Evolutionary conservation across 2,113 vertebrate genomes (phyloP).

Genomic region (Merops nubicus): DNA sequence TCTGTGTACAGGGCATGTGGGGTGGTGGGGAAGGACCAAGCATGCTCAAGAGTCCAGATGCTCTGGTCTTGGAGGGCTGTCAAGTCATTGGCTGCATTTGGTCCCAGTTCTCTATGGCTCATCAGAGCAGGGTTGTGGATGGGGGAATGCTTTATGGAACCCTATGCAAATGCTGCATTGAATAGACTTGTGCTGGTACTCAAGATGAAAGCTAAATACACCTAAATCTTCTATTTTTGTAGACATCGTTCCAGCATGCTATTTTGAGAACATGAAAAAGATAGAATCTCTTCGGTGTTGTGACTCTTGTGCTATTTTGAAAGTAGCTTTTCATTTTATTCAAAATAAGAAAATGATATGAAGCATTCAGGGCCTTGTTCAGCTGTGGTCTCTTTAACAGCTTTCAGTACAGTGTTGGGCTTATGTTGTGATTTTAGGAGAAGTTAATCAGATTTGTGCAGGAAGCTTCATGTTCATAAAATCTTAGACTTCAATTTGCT

Average conservation of each 20-base stretch:
- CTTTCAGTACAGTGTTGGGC: neutral
- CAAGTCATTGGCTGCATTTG: neutral
- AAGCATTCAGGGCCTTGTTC: neutral
- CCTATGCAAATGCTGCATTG: neutral
- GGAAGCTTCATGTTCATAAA: neutral
- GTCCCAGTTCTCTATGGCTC: neutral
- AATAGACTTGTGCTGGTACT: neutral
- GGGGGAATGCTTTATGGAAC: neutral
- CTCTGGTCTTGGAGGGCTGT: neutral
- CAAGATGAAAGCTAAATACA: neutral
- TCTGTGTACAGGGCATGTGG: accelerated
- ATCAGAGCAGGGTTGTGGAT: neutral
- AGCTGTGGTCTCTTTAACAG: neutral
- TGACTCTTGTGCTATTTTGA: conserved; percentile 19
- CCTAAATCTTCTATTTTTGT: conserved; percentile 38
- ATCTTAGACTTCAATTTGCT: neutral
- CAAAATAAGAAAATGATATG: neutral
- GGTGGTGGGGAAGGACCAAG: neutral
- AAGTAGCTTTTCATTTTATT: neutral
- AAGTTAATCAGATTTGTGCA: neutral
- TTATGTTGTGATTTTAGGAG: neutral
- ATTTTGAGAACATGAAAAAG: conserved; percentile 42
- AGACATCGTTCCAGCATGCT: neutral
- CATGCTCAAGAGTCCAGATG: neutral
- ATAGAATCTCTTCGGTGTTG: neutral